Base-by-base conservation (phyloP, 23 tunicate species). In the Trididemnum miniatum region DNA sequence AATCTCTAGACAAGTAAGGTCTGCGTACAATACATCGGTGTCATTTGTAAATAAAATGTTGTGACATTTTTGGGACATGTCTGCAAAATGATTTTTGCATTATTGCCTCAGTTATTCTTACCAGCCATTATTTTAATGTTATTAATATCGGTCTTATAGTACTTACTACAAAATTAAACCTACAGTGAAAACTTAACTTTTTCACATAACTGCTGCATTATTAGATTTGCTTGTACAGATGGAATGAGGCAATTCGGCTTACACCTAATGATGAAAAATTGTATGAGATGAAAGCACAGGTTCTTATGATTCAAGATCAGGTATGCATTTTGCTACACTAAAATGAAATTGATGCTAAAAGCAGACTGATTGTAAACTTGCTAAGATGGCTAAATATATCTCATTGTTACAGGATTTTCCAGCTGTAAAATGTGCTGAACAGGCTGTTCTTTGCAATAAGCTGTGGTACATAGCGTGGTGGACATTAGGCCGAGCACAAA, bases 241-340 rank as follows among this genome's bases (percentile, higher is more conserved):
- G 85, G 85, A 80, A 80, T 72, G 60, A 79, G 71, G 90, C 90
- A 2, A 72, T 80, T 23, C 0, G 34, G 7, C 57, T 74, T 1
- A 57, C 26, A 7, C 85, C 90, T n/a, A 3, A 80, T 59, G 90
- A 86, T 80, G 82, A 86, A 71, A 80, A 65, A 0, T 20, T 86
- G 2, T 77, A 80, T 80, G 90, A 86, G 65, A 86, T 86, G 90
- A 83, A 80, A 59, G 78, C 85, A 59, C 90, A 86, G 77, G 85
- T 86, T 23, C 35, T 80, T 15, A 86, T 86, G 80, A 31, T 86
- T 15, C 72, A 34, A 24, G 85, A 80, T 36, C 67, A 86, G 77
- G 90, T 79, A 15, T 9, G 59, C 15, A 49, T n/a, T n/a, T n/a
- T n/a, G n/a, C n/a, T n/a, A n/a, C n/a, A n/a, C n/a, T n/a, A n/a